Base-by-base conservation (phyloP, 2,888 invertebrate genomes). In the Lasioglossum lativentre region DNA sequence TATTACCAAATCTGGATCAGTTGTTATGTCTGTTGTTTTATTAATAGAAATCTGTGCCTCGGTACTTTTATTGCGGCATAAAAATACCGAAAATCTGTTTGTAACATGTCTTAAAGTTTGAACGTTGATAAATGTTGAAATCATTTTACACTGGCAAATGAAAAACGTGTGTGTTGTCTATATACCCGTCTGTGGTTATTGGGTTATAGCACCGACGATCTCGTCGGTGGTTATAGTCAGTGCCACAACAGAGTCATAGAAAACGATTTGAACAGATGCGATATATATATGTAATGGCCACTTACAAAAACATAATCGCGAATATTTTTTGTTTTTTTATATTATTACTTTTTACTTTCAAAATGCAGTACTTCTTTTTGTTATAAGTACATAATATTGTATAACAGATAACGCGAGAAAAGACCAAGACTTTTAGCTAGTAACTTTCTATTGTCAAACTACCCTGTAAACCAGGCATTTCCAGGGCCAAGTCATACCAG, bases 1-100 rank as follows among this genome's bases (percentile, higher is more conserved):
- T 30, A 76, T 80, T 86, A 86, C 86, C 86, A 75, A 40, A 12
- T 86, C 75, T 16, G 5, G 0, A n/a, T 74, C 30, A 19, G 27
- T 16, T 12, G 38, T 42, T 8, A 34, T n/a, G 2, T 78, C 12
- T 23, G 56, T 40, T n/a, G 63, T 40, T 45, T 63, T 30, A 27
- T 52, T n/a, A 19, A 40, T 23, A 0, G 38, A 16, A 75, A 4
- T n/a, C n/a, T 6, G n/a, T 23, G 78, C n/a, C 10, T 68, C 30
- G 6, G 14, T 81, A 5, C 47, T 78, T 59, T 78, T 81, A 8
- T 40, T 76, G 8, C 78, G 86, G 78, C 38, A 75, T 1, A 78
- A 5, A 56, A 81, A 34, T 47, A 12, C 30, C 40, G 78, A 34
- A 66, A 68, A 30, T 47, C 38, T 86, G 23, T 71, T 70, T 19